Percentiles rank a stretch among this genome's conserved stretches.
These are phyloP conservation scores for Perizoma flavofasciatum DNA, from an alignment of 2,888 invertebrate species.

Conservation along the genomic window DNA sequence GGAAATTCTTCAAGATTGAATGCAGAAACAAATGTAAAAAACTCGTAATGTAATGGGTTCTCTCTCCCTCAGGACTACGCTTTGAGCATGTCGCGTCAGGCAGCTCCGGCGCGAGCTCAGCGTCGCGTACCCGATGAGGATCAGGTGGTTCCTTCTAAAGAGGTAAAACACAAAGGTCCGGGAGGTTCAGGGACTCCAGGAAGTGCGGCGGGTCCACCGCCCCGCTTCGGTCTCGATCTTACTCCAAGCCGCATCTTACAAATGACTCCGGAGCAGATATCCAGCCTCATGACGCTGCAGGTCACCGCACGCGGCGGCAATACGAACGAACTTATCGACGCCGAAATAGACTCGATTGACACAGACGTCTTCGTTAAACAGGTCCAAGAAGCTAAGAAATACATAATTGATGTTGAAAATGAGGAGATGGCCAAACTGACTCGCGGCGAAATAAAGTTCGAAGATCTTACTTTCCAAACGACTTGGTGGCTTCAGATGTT, in stretches of 20 bases:
- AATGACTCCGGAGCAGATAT: conserved; percentile 9
- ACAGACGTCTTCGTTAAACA: not conserved
- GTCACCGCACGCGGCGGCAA: conserved; percentile 6
- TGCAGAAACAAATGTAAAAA: no score
- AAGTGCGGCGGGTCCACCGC: not conserved
- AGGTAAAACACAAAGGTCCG: no score
- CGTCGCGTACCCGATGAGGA: not conserved
- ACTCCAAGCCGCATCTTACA: not conserved
- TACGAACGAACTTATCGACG: not conserved
- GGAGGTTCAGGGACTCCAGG: no score
- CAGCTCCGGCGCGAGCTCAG: not conserved
- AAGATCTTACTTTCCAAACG: conserved; percentile 1
- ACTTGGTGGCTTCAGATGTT: conserved; percentile 5
- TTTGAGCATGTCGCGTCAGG: conserved; percentile 88
- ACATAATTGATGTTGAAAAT: not conserved
- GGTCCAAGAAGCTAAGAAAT: not conserved
- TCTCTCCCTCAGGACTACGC: conserved; percentile 87
- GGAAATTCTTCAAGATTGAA: no score
- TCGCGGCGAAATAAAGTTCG: conserved; percentile 3
- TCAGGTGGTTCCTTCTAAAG: not conserved
- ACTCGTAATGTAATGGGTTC: not conserved
- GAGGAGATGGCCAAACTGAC: not conserved
- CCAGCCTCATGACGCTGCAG: conserved; percentile 6
- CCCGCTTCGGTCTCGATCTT: conserved; percentile 5
- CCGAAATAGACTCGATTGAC: not conserved